phyloP scores from a whole-genome alignment of 1,140 invertebrate species.

The Eubasilissa regina region DNA sequence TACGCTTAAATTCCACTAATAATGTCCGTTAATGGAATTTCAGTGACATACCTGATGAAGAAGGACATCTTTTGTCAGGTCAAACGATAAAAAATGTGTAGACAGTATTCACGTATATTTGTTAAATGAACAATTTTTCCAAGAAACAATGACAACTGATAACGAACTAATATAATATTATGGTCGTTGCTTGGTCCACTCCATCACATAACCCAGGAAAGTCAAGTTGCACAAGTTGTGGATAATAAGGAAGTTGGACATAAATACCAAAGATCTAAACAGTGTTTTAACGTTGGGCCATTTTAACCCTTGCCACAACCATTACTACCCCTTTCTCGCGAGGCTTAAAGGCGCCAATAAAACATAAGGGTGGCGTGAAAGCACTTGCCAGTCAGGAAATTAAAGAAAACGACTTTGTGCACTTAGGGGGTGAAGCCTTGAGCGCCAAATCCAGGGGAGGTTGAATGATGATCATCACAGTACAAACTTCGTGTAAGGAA shows the following conservation, averaged over 20 bases:
- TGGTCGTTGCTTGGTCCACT: too few relatives aligned
- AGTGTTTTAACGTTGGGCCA: slow-evolving; percentile 1
- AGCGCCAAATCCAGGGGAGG: slow-evolving; percentile 10
- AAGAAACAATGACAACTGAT: too few relatives aligned
- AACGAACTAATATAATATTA: too few relatives aligned
- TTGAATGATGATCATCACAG: slow-evolving; percentile 19
- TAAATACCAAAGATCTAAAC: not conserved
- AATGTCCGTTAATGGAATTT: too few relatives aligned
- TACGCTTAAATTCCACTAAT: too few relatives aligned
- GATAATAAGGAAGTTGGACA: slow-evolving; percentile 27
- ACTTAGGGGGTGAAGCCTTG: slow-evolving; percentile 44
- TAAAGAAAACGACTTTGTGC: slow-evolving; percentile 53
- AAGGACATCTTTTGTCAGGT: too few relatives aligned
- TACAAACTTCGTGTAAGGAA: not conserved
- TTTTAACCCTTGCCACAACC: slow-evolving; percentile 31
- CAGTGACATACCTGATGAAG: too few relatives aligned
- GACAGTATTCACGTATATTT: too few relatives aligned
- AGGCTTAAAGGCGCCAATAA: slow-evolving; percentile 47
- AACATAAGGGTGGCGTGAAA: slow-evolving; percentile 46
- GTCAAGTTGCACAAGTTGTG: not conserved
- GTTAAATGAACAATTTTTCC: too few relatives aligned
- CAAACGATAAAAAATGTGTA: too few relatives aligned
- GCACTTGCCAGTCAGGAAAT: slow-evolving; percentile 46
- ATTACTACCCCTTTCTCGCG: slow-evolving; percentile 35
- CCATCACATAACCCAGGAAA: not conserved